A percentile compares a stretch with the other conserved stretches of the same genome.
Conservation (phyloP, 2,113 vertebrate genomes). For the Piaya cayana region DNA sequence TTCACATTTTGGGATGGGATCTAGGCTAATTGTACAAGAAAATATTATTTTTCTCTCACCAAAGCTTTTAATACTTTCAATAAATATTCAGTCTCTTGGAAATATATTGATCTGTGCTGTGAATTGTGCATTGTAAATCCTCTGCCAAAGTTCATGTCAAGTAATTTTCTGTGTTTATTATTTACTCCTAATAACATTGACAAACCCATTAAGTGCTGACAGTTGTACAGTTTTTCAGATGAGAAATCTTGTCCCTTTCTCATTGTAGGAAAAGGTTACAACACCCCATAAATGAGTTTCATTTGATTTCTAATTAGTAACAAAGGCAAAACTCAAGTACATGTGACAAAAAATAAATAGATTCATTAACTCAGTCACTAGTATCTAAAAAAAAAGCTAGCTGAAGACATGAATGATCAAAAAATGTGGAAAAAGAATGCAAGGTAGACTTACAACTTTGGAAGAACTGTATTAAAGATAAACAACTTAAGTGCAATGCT, state of each 20-base stretch:
- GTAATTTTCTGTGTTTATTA: conserved; percentile 68
- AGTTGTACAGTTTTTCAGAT: conserved; percentile 18
- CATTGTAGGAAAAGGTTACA: conserved; percentile 20
- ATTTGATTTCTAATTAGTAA: conserved; percentile 65
- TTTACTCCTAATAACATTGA: conserved; percentile 55
- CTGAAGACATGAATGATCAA: background rate
- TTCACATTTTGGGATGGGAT: background rate
- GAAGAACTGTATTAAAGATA: background rate
- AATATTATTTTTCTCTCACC: background rate
- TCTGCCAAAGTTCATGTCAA: conserved; percentile 50
- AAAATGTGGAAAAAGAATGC: background rate
- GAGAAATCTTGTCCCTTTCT: conserved; percentile 37
- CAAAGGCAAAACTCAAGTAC: conserved; percentile 55
- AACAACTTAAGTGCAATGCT: background rate
- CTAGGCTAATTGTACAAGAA: background rate
- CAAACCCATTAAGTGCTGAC: conserved; percentile 48
- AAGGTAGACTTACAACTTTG: background rate
- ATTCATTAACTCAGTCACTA: conserved; percentile 26
- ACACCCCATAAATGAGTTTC: conserved; percentile 36
- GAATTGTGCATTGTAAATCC: background rate
- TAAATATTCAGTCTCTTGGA: conserved; percentile 21
- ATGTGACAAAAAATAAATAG: conserved; percentile 63
- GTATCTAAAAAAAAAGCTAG: background rate
- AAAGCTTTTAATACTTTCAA: background rate
- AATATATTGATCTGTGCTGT: conserved; percentile 50